A percentile compares a stretch with the other conserved stretches of the same genome.
phyloP scores from a whole-genome alignment of 2,797 vertebrate genomes.

The Antrozous pallidus region DNA sequence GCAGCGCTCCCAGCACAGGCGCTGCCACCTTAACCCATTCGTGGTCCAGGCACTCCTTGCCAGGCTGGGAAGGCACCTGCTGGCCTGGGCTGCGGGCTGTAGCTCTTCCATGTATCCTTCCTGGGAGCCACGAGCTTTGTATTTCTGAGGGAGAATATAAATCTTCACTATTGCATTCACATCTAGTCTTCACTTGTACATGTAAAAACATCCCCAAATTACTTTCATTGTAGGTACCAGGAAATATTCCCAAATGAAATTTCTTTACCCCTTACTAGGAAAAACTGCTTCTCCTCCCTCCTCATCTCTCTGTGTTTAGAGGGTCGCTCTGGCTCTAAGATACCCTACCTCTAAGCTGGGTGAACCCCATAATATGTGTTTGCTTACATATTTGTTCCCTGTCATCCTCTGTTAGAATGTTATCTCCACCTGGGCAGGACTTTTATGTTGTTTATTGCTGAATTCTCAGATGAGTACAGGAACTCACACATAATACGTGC shows the following conservation, averaged over 20 bases:
- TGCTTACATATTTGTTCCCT: background rate
- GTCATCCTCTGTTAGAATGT: background rate
- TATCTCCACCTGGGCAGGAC: background rate
- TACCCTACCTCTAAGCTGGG: background rate
- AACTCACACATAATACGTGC: background rate
- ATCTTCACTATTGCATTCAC: slow-evolving; percentile 40
- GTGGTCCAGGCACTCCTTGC: background rate
- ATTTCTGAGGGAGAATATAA: slow-evolving; percentile 52
- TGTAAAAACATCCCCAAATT: background rate
- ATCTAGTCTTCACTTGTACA: background rate
- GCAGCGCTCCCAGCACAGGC: slow-evolving; percentile 75
- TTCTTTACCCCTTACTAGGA: slow-evolving; percentile 51
- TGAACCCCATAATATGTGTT: background rate
- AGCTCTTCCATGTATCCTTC: background rate
- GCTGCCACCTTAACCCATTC: slow-evolving; percentile 79
- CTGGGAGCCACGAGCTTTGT: slow-evolving; percentile 37
- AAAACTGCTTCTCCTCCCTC: background rate
- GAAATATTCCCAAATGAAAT: slow-evolving; percentile 49
- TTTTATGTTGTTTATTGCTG: background rate
- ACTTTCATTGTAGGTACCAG: slow-evolving; percentile 46
- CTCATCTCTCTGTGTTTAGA: background rate
- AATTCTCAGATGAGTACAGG: background rate
- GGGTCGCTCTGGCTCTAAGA: background rate
- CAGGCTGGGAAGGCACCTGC: background rate
- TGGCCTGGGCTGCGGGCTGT: slow-evolving; percentile 22